These are phyloP conservation scores for Dicyrtoma fusca DNA, from an alignment of 2,888 invertebrate species.

Conservation along the genomic window DNA sequence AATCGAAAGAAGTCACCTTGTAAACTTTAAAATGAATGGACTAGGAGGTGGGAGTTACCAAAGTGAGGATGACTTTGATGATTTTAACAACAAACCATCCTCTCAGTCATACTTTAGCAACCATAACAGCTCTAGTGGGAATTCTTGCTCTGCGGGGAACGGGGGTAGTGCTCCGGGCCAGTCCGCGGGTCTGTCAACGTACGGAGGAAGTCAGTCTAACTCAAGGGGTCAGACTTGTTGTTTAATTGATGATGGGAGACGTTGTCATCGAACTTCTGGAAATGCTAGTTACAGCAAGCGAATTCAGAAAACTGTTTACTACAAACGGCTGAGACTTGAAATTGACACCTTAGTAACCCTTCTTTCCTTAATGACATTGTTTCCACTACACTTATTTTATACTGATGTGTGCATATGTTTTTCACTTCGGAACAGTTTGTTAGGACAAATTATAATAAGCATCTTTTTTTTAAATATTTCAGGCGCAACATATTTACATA, in stretches of 20 bases:
- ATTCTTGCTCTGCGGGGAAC: slow-evolving; percentile 5
- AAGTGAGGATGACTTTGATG: slow-evolving; percentile 55
- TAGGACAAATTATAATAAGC: no score
- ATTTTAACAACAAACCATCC: slow-evolving; percentile 40
- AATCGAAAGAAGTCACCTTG: no score
- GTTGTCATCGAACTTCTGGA: slow-evolving; percentile 85
- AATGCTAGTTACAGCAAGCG: slow-evolving; percentile 96
- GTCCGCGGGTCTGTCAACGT: not conserved
- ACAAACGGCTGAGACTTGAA: slow-evolving; percentile 83
- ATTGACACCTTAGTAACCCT: slow-evolving; percentile 74
- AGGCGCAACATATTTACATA: slow-evolving; percentile 94
- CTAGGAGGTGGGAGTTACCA: slow-evolving; percentile 46
- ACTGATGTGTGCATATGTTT: no score
- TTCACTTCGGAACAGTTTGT: no score
- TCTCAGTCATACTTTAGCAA: slow-evolving; percentile 28
- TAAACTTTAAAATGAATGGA: slow-evolving; percentile 47
- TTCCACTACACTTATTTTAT: no score
- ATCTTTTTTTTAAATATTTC: no score
- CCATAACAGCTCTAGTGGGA: slow-evolving; percentile 12
- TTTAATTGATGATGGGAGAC: slow-evolving; percentile 83
- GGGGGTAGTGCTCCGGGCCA: slow-evolving; percentile 10
- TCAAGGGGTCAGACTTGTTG: slow-evolving; percentile 76
- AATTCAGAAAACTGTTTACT: slow-evolving; percentile 93
- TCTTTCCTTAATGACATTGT: not conserved
- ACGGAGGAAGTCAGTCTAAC: slow-evolving; percentile 33